Evolutionary conservation across 2,888 invertebrate species (phyloP).

Genomic region (Agrotis exclamationis): DNA sequence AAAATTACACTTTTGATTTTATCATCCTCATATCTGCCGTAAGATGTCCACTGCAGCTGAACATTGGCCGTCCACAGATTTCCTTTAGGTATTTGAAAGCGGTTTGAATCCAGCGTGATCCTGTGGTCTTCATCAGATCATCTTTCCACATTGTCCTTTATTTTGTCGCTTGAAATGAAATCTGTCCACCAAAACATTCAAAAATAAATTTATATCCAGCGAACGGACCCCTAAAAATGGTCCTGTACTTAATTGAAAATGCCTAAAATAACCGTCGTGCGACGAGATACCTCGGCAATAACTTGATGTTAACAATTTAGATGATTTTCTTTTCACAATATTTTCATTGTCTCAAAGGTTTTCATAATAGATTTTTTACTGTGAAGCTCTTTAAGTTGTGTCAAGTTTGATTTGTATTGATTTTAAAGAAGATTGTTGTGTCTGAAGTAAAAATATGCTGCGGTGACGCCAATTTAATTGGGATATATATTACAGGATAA

Average conservation of each 20-base stretch:
- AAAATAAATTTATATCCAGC: slow-evolving; percentile 6
- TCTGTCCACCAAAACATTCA: not conserved
- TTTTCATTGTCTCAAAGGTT: slow-evolving; percentile 69
- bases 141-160: too few species aligned
- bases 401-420: slow-evolving; percentile 45
- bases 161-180: too few species aligned
- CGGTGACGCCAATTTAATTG: too few species aligned
- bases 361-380: slow-evolving; percentile 47
- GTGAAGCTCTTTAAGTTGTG: slow-evolving; percentile 36
- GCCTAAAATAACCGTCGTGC: slow-evolving; percentile 83
- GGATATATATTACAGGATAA: too few species aligned
- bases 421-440: slow-evolving; percentile 15
- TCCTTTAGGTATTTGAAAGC: too few species aligned
- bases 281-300: slow-evolving; percentile 72
- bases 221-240: slow-evolving; percentile 50
- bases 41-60: too few species aligned
- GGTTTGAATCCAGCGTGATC: too few species aligned
- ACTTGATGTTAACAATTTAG: slow-evolving; percentile 78
- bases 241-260: slow-evolving; percentile 86
- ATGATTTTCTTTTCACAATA: slow-evolving; percentile 76
- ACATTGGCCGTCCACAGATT: too few species aligned
- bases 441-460: too few species aligned
- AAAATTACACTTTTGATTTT: too few species aligned
- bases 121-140: too few species aligned
- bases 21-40: too few species aligned